Evolutionary conservation across 2,888 invertebrate species (phyloP), one percentile per base, ranked within the genome.

Genomic region (Eristalis arbustorum): DNA sequence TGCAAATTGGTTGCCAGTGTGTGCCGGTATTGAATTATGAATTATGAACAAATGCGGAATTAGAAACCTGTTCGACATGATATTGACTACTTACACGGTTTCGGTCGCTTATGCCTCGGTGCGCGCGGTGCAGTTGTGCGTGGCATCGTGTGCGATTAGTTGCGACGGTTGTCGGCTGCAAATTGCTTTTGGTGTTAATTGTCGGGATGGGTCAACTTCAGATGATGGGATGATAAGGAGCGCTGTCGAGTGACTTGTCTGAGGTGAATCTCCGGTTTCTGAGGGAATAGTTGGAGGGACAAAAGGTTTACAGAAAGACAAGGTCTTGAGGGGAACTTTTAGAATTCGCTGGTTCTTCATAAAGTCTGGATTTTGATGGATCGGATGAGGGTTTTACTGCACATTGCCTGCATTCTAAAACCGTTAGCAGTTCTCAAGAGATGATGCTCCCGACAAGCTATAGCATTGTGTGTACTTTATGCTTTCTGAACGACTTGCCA

Each of bases 1-100:
- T 77, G 82, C 73, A 73, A 77, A 69, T 72, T 68, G 42, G 67
- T 67, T 61, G 75, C 22, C 37, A 42, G 49, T 13, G 56, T 13
- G 56, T 34, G 40, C 56, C 10, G 31, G 66, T 71, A 75, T 66
- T n/a, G 42, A 64, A 49, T 71, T 63, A 75, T 72, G 67, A 72
- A 61, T 76, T 75, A 76, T 72, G 67, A 57, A 37, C 22, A 67
- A 49, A 31, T 22, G 49, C 5, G 14, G 40, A 28, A 42, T 25
- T 10, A 49, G 68, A 23, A 76, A 59, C 59, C 40, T 40, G 66
- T 68, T 62, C n/a, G 61, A 34, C 25, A 28, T 18, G 25, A 34
- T 59, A 8, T 23, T 40, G 25, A 25, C 59, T 59, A 23, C 25
- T 23, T 59, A 13, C 59, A 23, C 23, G 23, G 59, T 3, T 23